phyloP scores from a whole-genome alignment of 2,797 vertebrate species.

The Sebastiscus albofasciatus region DNA sequence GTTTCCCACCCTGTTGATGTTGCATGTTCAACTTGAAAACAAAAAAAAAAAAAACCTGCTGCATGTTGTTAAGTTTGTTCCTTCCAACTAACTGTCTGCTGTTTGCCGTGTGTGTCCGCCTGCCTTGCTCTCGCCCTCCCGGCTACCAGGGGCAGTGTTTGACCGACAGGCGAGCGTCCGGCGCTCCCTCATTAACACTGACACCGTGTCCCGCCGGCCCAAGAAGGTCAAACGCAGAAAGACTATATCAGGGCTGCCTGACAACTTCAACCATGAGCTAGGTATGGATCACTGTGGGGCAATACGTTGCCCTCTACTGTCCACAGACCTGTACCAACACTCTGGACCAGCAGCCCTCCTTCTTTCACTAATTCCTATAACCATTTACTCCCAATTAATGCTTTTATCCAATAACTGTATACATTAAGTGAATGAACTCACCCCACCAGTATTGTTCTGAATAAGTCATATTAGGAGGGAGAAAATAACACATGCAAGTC shows the following conservation, averaged over 20 bases:
- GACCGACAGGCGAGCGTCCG: conserved; percentile 98
- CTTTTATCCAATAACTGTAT: background rate
- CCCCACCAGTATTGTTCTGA: background rate
- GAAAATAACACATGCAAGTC: conserved; percentile 22
- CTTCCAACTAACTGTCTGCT: conserved; percentile 85
- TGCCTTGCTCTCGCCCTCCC: conserved; percentile 86
- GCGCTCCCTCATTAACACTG: conserved; percentile 98
- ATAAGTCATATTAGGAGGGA: background rate
- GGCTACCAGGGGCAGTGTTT: conserved; percentile 98
- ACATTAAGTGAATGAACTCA: background rate
- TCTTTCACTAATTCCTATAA: background rate
- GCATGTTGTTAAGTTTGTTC: conserved; percentile 84
- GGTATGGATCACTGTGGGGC: conserved; percentile 88
- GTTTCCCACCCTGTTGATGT: conserved; percentile 5
- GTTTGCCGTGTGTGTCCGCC: conserved; percentile 82
- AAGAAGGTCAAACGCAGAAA: conserved; percentile 99
- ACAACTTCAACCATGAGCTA: conserved; percentile 98
- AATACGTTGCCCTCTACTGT: conserved; percentile 56
- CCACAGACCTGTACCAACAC: conserved; percentile 58
- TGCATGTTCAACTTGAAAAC: conserved; percentile 82
- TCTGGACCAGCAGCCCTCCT: conserved; percentile 45
- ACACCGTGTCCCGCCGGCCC: conserved; percentile 97
- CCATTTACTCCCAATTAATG: background rate
- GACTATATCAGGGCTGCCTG: conserved; percentile 99
- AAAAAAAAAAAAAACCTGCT: conserved; percentile 14